Percentiles rank a stretch among this genome's conserved stretches.
Evolutionary conservation across 1,140 invertebrate genomes (phyloP).

Genomic region (Manduca sexta): DNA sequence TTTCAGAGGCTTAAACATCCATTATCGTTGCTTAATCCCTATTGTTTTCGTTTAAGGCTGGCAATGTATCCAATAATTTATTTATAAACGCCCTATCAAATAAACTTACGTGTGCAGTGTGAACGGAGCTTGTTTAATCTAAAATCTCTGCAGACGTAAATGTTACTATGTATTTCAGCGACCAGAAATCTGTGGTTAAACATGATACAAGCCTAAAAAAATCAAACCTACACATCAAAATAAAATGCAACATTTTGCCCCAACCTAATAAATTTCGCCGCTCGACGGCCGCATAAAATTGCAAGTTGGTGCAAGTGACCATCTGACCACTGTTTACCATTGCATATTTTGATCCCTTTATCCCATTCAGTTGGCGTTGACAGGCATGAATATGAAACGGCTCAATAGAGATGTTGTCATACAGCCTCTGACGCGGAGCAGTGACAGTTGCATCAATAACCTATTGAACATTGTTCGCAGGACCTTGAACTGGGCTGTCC

Average conservation of each 20-base stretch:
- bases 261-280: slow-evolving; percentile 3
- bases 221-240: too few relatives aligned
- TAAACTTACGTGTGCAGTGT: too few relatives aligned
- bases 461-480: slow-evolving; percentile 31
- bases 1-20: too few relatives aligned
- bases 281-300: slow-evolving; percentile 11
- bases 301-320: slow-evolving; percentile 14
- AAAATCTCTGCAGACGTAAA: too few relatives aligned
- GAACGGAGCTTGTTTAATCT: too few relatives aligned
- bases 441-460: slow-evolving; percentile 42
- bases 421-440: slow-evolving; percentile 44
- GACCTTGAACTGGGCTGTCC: slow-evolving; percentile 38
- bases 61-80: too few relatives aligned
- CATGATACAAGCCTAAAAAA: too few relatives aligned
- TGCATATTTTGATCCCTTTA: slow-evolving; percentile 43
- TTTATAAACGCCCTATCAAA: too few relatives aligned
- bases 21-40: too few relatives aligned
- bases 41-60: too few relatives aligned
- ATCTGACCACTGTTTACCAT: slow-evolving; percentile 37
- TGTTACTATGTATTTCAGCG: too few relatives aligned
- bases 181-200: too few relatives aligned
- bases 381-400: slow-evolving; percentile 59
- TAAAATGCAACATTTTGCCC: not conserved
- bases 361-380: slow-evolving; percentile 42
- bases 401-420: slow-evolving; percentile 65